phyloP scores from a whole-genome alignment of 1,140 invertebrate species.

The Steinernema feltiae region DNA sequence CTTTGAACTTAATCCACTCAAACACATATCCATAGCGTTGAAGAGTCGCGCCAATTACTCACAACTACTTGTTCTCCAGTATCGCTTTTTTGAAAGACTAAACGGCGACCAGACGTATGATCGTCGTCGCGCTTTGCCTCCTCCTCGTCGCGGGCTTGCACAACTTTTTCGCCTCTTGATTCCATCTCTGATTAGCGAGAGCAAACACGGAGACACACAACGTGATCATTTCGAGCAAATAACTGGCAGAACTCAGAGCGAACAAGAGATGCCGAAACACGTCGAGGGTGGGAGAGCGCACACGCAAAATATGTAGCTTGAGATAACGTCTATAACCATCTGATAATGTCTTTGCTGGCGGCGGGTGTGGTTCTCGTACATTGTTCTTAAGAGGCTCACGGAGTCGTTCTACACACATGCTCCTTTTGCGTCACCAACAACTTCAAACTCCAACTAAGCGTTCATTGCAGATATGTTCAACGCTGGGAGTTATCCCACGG shows the following conservation, averaged over 20 bases:
- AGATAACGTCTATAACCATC: constrained; percentile 15
- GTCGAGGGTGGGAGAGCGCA: neutral
- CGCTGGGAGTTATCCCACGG: neutral
- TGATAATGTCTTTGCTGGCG: constrained; percentile 5
- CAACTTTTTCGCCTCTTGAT: neutral
- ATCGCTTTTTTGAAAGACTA: neutral
- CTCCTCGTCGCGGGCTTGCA: neutral
- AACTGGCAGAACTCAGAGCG: neutral
- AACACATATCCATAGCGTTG: neutral
- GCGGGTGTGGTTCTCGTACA: constrained; percentile 7
- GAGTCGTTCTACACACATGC: neutral
- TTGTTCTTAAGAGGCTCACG: neutral
- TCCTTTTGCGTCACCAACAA: neutral
- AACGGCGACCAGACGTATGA: neutral
- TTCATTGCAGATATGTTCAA: constrained; percentile 3
- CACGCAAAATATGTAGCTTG: constrained; percentile 15
- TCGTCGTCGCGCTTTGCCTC: neutral
- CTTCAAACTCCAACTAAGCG: neutral
- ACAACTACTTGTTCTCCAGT: neutral
- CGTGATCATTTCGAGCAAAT: neutral
- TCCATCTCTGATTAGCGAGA: neutral
- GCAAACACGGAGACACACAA: neutral
- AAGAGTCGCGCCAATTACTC: neutral
- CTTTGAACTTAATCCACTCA: neutral
- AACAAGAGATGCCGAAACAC: constrained; percentile 7